Evolutionary conservation across 1,140 invertebrate genomes (phyloP), one percentile per base, ranked within the genome.

Genomic region (Drosophila serrata): DNA sequence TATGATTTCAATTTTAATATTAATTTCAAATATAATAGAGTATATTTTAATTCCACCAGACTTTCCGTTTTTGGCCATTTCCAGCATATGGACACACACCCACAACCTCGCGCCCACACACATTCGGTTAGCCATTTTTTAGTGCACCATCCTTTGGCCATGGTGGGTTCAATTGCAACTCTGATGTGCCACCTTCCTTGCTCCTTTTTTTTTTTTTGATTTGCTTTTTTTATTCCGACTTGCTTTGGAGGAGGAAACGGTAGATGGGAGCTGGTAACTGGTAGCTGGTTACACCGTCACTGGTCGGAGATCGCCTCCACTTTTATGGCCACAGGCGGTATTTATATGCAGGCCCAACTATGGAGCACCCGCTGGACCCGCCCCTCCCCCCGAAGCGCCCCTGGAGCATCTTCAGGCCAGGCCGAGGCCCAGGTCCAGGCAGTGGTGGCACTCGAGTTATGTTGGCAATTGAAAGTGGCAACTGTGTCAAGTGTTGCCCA

Each of bases 291-390:
- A 79, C 70, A 81, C 81, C 67, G 73, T 75, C 78, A 63, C 62
- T 69, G 62, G 78, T 87, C 75, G 86, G 84, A 82, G 84, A 82
- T 92, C 81, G 84, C 90, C 91, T 92, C 85, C 91, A 87, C 84
- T 92, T 92, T 92, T 92, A 92, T 92, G 91, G 91, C 91, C 91
- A 92, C 91, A 92, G 91, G 84, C 91, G 91, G 91, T 92, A 92
- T 92, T 92, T 92, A 92, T 92, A 92, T 91, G 91, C 84, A 91
- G 90, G 90, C 90, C 64, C 77, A 88, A 81, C 81, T 84, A 72
- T 79, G 69, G 61, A 43, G 19, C 4, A n/a, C 29, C 46, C 51
- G 6, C 27, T 17, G 13, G n/a, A 6, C n/a, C n/a, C n/a, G n/a
- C n/a, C n/a, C n/a, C n/a, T n/a, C n/a, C n/a, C n/a, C 11, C 57